These are phyloP conservation scores for Canis aureus DNA, from an alignment of 2,113 vertebrate genomes.

Conservation along the genomic window DNA sequence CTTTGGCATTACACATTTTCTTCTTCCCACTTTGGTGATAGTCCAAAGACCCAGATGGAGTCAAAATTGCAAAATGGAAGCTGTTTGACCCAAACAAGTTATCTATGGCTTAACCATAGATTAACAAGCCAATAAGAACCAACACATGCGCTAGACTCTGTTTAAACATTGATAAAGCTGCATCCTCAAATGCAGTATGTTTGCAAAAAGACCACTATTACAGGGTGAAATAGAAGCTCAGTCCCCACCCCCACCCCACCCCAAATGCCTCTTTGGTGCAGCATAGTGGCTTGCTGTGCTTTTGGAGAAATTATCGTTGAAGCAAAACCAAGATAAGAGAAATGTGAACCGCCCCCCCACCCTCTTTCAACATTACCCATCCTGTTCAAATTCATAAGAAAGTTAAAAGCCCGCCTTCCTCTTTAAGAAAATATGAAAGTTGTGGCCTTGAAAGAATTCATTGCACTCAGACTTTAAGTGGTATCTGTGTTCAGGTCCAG, in stretches of 20 bases:
- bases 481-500: slow-evolving; percentile 50
- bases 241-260: background rate
- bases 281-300: background rate
- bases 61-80: background rate
- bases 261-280: background rate
- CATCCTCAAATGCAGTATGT: background rate
- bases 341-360: background rate
- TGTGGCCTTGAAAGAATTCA: background rate
- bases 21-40: background rate
- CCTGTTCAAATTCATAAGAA: slow-evolving; percentile 71
- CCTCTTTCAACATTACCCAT: slow-evolving; percentile 52
- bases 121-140: background rate
- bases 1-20: background rate
- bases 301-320: slow-evolving; percentile 24
- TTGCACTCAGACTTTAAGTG: background rate
- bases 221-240: background rate
- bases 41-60: background rate
- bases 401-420: slow-evolving; percentile 50
- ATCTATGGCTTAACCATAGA: background rate
- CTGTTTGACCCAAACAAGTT: background rate
- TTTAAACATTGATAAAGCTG: background rate
- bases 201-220: background rate
- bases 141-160: background rate
- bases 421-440: slow-evolving; percentile 34
- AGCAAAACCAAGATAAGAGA: slow-evolving; percentile 29